phyloP scores from a whole-genome alignment of 2,888 invertebrate genomes.

The Tubiluchus corallicola region DNA sequence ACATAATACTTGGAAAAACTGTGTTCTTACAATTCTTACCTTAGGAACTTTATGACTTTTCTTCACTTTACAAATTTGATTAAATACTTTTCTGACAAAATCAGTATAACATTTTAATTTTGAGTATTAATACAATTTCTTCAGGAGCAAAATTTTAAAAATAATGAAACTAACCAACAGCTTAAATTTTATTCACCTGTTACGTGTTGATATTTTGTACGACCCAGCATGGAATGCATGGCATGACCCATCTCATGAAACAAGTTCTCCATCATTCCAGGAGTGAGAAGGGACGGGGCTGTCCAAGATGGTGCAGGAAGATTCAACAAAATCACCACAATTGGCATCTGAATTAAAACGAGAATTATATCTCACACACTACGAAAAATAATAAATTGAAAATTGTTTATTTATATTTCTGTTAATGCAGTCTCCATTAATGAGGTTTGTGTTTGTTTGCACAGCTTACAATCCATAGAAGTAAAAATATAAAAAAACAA shows the following conservation, averaged over 20 bases:
- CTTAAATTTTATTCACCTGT: slow-evolving; percentile 40
- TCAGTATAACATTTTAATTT: no score
- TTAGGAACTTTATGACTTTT: no score
- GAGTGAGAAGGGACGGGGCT: slow-evolving; percentile 47
- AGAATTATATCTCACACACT: not conserved
- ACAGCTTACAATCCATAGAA: no score
- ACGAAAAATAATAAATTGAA: slow-evolving; percentile 7
- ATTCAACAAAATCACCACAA: slow-evolving; percentile 81
- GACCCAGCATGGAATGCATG: slow-evolving; percentile 91
- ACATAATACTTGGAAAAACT: no score
- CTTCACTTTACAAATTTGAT: no score
- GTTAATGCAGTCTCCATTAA: not conserved
- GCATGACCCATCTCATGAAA: slow-evolving; percentile 99
- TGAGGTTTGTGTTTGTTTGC: no score
- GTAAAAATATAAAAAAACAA: no score
- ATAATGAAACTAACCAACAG: no score
- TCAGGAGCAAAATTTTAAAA: no score
- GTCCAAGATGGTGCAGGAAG: slow-evolving; percentile 58
- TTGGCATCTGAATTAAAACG: slow-evolving; percentile 54
- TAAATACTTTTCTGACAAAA: no score
- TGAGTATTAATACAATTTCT: no score
- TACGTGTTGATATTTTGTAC: slow-evolving; percentile 88
- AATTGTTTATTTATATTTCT: slow-evolving; percentile 4
- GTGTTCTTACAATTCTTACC: no score
- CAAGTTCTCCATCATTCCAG: slow-evolving; percentile 75